Conservation (phyloP, 2,797 vertebrate species). For the Stomatorhinus walkeri region DNA sequence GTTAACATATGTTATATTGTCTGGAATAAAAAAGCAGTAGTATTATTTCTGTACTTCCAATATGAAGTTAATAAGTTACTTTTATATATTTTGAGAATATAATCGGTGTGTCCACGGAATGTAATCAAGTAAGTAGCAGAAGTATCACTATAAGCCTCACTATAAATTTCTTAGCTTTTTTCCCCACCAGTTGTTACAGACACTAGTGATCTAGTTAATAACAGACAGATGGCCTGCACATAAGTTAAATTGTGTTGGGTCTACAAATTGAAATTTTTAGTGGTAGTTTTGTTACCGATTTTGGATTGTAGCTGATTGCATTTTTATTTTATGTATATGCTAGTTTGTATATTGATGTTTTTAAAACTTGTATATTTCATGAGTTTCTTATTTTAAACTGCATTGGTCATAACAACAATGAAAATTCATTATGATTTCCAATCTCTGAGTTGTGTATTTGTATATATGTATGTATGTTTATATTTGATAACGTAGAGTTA, state of each 20-base stretch:
- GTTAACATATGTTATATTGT: neutral
- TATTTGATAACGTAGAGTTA: neutral
- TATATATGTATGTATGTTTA: neutral
- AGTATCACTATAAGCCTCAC: neutral
- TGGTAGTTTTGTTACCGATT: slow-evolving; percentile 19
- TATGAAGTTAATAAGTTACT: neutral
- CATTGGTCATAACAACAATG: slow-evolving; percentile 1
- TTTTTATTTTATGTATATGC: slow-evolving; percentile 14
- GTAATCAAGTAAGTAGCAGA: neutral
- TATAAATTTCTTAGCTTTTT: neutral
- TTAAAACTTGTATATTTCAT: neutral
- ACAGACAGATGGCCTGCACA: neutral
- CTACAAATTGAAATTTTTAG: neutral
- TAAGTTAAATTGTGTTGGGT: neutral
- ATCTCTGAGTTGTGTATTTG: neutral
- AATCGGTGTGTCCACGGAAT: neutral
- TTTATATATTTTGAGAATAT: neutral
- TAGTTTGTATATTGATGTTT: neutral
- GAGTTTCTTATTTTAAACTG: neutral
- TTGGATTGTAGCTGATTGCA: neutral
- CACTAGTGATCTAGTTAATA: neutral
- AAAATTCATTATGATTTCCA: neutral
- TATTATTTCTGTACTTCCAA: neutral
- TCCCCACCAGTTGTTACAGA: neutral
- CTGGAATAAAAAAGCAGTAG: neutral